Evolutionary conservation across 2,113 vertebrate species (phyloP), one percentile per base, ranked within the genome.

Genomic region (Ailurus styani): DNA sequence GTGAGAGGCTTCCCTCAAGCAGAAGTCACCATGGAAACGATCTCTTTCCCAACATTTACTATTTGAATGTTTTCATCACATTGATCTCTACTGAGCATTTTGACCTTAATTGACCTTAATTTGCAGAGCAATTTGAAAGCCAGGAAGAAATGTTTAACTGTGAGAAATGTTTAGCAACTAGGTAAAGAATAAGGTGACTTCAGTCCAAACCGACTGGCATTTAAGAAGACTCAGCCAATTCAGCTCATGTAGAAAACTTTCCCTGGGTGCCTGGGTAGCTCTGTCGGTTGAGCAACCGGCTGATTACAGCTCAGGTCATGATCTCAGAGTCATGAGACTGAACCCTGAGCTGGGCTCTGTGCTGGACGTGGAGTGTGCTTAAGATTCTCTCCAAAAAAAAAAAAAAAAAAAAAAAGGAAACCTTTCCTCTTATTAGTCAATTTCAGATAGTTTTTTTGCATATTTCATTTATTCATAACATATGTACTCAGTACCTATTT

Each of bases 391-490:
- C 31, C n/a, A n/a, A 34, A 3, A 18, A 66, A 18, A 66, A 31
- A 55, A 55, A 62, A 62, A 75, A 90, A 96, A 88, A 91, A 31
- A 31, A n/a, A 68, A 68, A 68, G n/a, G 34, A n/a, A 91, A 90
- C 73, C 23, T 64, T 31, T 42, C 20, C 34, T 15, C 60, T 89
- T 60, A 88, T 47, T 60, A 81, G 57, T 31, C 70, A n/a, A 87
- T 75, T 95, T 64, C 42, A 52, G 50, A 34, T 88, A 15, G 4
- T 52, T 55, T 75, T 75, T 87, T 42, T 77, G 54, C 64, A 73
- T 72, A 68, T 85, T 97, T 93, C 82, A 92, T 78, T 77, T 57
- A 93, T 91, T 91, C 45, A 75, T 70, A 64, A 88, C 95, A 64
- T 93, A 89, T 62, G 86, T 79, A 95, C 14, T 83, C 11, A 60